Base-by-base conservation (phyloP, 2,113 vertebrate species). In the Saiga tatarica region DNA sequence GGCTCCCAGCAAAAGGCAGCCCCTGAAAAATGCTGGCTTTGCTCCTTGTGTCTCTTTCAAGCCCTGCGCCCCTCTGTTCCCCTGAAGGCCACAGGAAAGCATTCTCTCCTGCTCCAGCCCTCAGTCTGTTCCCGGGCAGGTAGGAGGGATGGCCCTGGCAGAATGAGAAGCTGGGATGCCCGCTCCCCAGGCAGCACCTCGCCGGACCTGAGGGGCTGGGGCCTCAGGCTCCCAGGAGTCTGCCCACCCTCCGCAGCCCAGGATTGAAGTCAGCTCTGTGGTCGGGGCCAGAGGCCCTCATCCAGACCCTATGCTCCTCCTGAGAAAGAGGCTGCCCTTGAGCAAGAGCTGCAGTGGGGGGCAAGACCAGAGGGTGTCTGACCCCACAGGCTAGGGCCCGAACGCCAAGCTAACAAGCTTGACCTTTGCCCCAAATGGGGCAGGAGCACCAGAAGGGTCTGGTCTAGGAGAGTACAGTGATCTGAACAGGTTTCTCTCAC, bases 321-420 rank as follows among this genome's bases (percentile, higher is more conserved):
- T 8, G 1, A 84, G n/a, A 21, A 83, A 57, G 45, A 57, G 5
- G 28, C 13, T 13, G 28, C 91, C 26, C 28, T 71, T 11, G 1
- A 19, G 28, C 36, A 92, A 15, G 33, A 47, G 23, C 55, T 45
- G 13, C 16, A 19, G 33, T 0, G 14, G 15, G 25, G 30, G 33
- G 10, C 59, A 82, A 10, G 19, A 52, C 23, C 13, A 59, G 7
- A 59, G 15, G 16, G 1, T 14, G 39, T 36, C 45, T 45, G 39
- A 55, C 42, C 21, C 14, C 17, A 7, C 11, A 76, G 21, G 45
- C n/a, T 64, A n/a, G 19, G 36, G 39, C 50, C 10, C 0, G 0
- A 86, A 57, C 4, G 17, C 19, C 47, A 50, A 81, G 55, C 92
- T 33, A 33, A 67, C 19, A 64, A 52, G 21, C 26, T 50, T 50